A percentile compares a stretch with the other conserved stretches of the same genome.
Evolutionary conservation across 2,797 vertebrate genomes (phyloP).

Genomic region (Lagodon rhomboides): DNA sequence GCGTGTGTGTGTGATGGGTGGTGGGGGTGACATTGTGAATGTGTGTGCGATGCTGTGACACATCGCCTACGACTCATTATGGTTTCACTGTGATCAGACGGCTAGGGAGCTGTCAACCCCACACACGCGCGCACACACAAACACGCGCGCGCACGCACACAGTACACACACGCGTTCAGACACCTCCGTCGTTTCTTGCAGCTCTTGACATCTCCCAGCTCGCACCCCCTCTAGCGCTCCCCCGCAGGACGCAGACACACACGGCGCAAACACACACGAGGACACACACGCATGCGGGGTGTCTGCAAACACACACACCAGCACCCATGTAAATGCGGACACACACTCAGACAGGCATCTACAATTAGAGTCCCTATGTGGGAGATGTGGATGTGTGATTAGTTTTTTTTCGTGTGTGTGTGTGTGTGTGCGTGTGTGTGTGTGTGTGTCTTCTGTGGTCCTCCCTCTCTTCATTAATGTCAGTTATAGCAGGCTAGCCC

Average conservation of each 20-base stretch:
- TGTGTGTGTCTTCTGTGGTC: slow-evolving; percentile 26
- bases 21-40: slow-evolving; percentile 77
- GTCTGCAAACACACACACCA: slow-evolving; percentile 19
- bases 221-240: slow-evolving; percentile 75
- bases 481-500: slow-evolving; percentile 54
- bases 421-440: slow-evolving; percentile 19
- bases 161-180: slow-evolving; percentile 48
- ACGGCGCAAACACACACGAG: slow-evolving; percentile 39
- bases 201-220: slow-evolving; percentile 81
- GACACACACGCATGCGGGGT: slow-evolving; percentile 15
- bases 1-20: slow-evolving; percentile 50
- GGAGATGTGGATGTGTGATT: slow-evolving; percentile 53
- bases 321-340: slow-evolving; percentile 27
- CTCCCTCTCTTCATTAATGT: slow-evolving; percentile 75
- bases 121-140: slow-evolving; percentile 49
- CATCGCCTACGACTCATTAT: slow-evolving; percentile 84
- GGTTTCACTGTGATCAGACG: slow-evolving; percentile 83
- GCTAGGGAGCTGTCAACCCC: slow-evolving; percentile 76
- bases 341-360: slow-evolving; percentile 53
- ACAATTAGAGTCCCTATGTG: slow-evolving; percentile 64
- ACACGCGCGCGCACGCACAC: slow-evolving; percentile 38
- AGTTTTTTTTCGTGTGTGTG: slow-evolving; percentile 49
- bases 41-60: slow-evolving; percentile 75
- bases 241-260: slow-evolving; percentile 71
- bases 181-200: slow-evolving; percentile 74